Evolutionary conservation across 1,140 invertebrate genomes (phyloP).

Genomic region (Archivesica marissinica): DNA sequence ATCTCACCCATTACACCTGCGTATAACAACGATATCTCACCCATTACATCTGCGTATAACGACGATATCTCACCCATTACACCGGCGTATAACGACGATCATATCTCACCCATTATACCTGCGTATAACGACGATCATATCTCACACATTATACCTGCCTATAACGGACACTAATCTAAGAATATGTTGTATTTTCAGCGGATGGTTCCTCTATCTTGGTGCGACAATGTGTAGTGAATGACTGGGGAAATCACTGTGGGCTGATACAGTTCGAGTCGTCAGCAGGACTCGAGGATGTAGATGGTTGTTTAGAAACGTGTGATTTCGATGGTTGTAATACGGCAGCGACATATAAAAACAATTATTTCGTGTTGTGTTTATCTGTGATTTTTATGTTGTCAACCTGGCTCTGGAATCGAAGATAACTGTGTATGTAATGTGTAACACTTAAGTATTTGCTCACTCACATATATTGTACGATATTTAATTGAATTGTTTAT

Average conservation of each 20-base stretch:
- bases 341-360: slow-evolving; percentile 13
- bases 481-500: too few species aligned
- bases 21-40: too few species aligned
- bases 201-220: slow-evolving; percentile 48
- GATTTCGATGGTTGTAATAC: slow-evolving; percentile 59
- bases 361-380: not conserved
- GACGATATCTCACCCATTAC: too few species aligned
- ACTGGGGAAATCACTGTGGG: slow-evolving; percentile 60
- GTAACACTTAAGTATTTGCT: not conserved
- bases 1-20: too few species aligned
- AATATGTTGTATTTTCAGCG: slow-evolving; percentile 28
- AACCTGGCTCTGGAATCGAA: not conserved
- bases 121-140: too few species aligned
- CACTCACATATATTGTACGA: too few species aligned
- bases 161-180: too few species aligned
- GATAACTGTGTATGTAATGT: too few species aligned
- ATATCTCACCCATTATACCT: too few species aligned
- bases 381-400: slow-evolving; percentile 21
- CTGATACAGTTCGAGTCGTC: slow-evolving; percentile 34
- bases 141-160: too few species aligned
- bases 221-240: slow-evolving; percentile 36
- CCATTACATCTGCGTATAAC: too few species aligned
- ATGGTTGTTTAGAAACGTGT: slow-evolving; percentile 61
- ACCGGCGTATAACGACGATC: too few species aligned
- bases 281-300: slow-evolving; percentile 33